Base-by-base conservation (phyloP, 2,797 vertebrate species). In the Cuculus canorus region DNA sequence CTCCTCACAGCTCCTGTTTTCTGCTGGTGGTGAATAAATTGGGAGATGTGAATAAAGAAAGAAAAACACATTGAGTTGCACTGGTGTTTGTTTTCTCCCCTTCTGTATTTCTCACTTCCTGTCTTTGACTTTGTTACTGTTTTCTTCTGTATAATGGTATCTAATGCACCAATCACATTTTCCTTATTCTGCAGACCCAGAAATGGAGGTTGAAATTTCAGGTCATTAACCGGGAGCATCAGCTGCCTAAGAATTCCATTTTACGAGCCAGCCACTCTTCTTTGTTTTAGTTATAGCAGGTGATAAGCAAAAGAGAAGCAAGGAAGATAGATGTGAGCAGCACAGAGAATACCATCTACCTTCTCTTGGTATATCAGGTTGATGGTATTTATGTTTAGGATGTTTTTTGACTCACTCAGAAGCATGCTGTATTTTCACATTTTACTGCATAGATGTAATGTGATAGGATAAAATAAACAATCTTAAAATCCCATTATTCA, bases 341-440 rank as follows among this genome's bases (percentile, higher is more conserved):
- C 69, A 83, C 19, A 54, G 23, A 71, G 18, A n/a, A 82, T 43
- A 73, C 45, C 30, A 84, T 75, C 95, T 90, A 92, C 91, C 60
- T 94, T 63, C 69, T 90, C 12, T 35, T 70, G 33, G 39, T 82
- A 35, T 70, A 89, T 94, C 47, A 82, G 82, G 56, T 65, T 95
- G 80, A 86, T 61, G 85, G 77, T 84, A 86, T 86, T 94, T 95
- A 84, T 80, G n/a, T 88, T 95, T 93, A 85, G 15, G 80, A 86
- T 66, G 76, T 86, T 94, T 87, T 86, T 92, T 27, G 41, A 82
- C 87, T 96, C 85, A 52, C 68, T 71, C 90, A 91, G 81, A 96
- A 83, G 33, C 68, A 95, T 78, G 61, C 75, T 70, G 43, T 91
- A 77, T 54, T 85, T 78, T 73, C 57, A 80, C 28, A 82, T 87